Evolutionary conservation across 2,888 invertebrate species (phyloP), one percentile per base, ranked within the genome.

Genomic region (Lochmaea crataegi): DNA sequence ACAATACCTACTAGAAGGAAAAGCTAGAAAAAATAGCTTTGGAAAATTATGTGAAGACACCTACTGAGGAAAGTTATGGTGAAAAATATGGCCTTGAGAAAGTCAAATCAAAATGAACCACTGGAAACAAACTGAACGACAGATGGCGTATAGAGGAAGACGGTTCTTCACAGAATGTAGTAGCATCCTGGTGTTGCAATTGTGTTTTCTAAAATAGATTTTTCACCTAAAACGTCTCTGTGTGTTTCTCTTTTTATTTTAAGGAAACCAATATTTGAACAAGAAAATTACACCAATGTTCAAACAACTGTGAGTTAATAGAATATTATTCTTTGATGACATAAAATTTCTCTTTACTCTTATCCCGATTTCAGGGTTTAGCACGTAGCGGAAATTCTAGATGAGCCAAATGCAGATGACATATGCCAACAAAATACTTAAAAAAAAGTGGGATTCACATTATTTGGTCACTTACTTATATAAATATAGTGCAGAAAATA

Each of bases 191-290:
- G 32, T 6, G 32, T 1, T 7, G 32, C 7, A 9, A 56, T 4
- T n/a, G 2, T 12, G 18, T n/a, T 14, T 38, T n/a, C 6, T 38
- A 6, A 0, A 26, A 12, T 60, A 14, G 0, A 38, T 38, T n/a
- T 18, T 32, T 7, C 2, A 12, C 12, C 12, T 58, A 5, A 9
- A 60, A 38, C 38, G 38, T 38, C 38, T n/a, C 38, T 16, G 60
- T 60, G 9, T 32, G 45, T 14, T 45, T 11, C 45, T 10, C 60
- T n/a, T 60, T 60, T n/a, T 60, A 58, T 38, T 60, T 38, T 60
- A 38, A 60, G 60, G 60, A 60, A 60, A 60, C 60, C n/a, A 60
- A 38, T 60, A 38, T 60, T 60, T 60, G 38, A 60, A 38, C 38
- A 16, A 26, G 14, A 32, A 32, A 38, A 60, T 60, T 60, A 60